Evolutionary conservation across 1,140 invertebrate genomes (phyloP), one percentile per base, ranked within the genome.

Genomic region (Tribolium castaneum): DNA sequence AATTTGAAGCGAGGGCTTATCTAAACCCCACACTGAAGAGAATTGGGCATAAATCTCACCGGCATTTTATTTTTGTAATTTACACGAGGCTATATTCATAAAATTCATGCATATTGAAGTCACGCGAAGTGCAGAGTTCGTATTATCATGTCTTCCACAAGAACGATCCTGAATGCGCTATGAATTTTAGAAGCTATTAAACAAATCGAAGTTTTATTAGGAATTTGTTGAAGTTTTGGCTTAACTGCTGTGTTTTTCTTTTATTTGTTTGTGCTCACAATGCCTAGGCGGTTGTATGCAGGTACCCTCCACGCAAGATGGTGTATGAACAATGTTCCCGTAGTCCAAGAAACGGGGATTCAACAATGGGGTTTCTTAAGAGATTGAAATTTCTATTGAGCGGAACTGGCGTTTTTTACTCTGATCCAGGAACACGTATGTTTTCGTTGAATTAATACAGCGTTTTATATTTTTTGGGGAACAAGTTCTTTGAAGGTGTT

Each of bases 101-200:
- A 79, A 79, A 54, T 54, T 66, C 75, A 80, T 82, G 81, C 80
- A 82, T 82, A 80, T 80, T 82, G 74, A 82, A 80, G 78, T 80
- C 79, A 82, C 80, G 80, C 75, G 75, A 79, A 51, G 70, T 74
- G 78, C 74, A 45, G 45, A 54, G 54, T 76, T 76, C 19, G 78
- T 77, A 79, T 81, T 82, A 82, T 82, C 81, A 72, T 75, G 76
- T 78, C 78, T 82, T 82, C 81, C 77, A 73, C 79, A 80, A 79
- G 79, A 80, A 76, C 76, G 78, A 66, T 14, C 66, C 59, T 79
- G 71, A 82, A 82, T 73, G 52, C 62, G 49, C 52, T 45, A 78
- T 75, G 78, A 80, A 80, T 80, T 77, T 76, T 74, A 70, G 59
- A 56, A 73, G 49, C 71, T 75, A 77, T 77, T 80, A 75, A 80